Evolutionary conservation across 2,113 vertebrate genomes (phyloP).

Genomic region (Tamias sibiricus): DNA sequence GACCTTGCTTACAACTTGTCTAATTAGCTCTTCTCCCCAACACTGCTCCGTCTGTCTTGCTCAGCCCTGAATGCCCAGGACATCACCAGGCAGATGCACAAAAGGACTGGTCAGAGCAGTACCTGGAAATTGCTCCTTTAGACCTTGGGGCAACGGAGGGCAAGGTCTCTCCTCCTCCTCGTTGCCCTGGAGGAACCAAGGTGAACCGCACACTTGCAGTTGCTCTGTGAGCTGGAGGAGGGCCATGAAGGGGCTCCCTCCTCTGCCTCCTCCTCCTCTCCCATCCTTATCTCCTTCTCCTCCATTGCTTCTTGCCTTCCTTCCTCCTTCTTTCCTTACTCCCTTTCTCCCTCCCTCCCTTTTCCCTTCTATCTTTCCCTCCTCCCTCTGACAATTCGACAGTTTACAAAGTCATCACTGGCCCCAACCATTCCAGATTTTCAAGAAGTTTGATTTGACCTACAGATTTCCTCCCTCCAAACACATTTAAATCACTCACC

Average conservation of each 20-base stretch:
- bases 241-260: not conserved
- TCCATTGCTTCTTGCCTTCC: too few relatives aligned
- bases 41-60: too few relatives aligned
- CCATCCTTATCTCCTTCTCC: not conserved
- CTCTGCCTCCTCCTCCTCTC: too few relatives aligned
- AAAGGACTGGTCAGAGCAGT: accelerated
- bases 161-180: accelerated
- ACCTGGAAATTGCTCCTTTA: not conserved
- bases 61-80: accelerated
- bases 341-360: too few relatives aligned
- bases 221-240: accelerated
- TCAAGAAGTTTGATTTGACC: not conserved
- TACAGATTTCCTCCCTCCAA: not conserved
- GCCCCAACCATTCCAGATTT: not conserved
- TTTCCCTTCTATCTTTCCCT: accelerated
- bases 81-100: accelerated
- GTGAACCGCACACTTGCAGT: accelerated
- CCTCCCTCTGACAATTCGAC: not conserved
- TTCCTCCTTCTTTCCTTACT: not conserved
- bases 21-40: accelerated
- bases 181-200: accelerated
- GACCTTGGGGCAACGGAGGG: accelerated
- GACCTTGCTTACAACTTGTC: accelerated
- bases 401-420: not conserved
- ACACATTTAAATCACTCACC: not conserved